Conservation (phyloP, 1,140 invertebrate genomes). For the Ptiloglossa arizonensis region DNA sequence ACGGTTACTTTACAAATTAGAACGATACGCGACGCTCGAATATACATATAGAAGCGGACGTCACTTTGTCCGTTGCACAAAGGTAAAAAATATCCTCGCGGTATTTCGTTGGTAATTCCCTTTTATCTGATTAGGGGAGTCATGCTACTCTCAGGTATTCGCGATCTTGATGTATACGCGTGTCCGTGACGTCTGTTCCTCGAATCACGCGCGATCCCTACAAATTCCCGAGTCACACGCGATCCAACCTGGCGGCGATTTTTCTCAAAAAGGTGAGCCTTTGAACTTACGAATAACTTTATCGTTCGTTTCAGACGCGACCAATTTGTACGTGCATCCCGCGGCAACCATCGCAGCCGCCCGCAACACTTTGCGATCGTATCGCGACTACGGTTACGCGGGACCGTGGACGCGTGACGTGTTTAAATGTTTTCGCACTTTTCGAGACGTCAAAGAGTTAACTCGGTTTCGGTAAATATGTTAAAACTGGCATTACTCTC, state of each 20-base stretch:
- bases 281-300: slow-evolving; percentile 36
- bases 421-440: not conserved
- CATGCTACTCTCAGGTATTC: slow-evolving; percentile 51
- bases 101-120: slow-evolving; percentile 50
- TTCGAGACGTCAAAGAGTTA: not conserved
- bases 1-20: slow-evolving; percentile 66
- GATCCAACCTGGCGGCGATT: slow-evolving; percentile 32
- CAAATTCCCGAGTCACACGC: slow-evolving; percentile 60
- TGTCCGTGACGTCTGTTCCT: slow-evolving; percentile 55
- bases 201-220: slow-evolving; percentile 64
- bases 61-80: slow-evolving; percentile 24
- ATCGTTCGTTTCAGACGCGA: slow-evolving; percentile 4
- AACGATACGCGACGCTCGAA: slow-evolving; percentile 50
- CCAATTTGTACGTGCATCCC: not conserved
- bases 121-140: slow-evolving; percentile 56
- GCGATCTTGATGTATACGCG: slow-evolving; percentile 52
- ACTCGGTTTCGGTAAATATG: not conserved
- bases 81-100: slow-evolving; percentile 50
- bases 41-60: slow-evolving; percentile 12
- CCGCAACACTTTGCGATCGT: not conserved
- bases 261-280: slow-evolving; percentile 25
- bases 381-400: too few species aligned
- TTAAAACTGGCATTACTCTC: not conserved
- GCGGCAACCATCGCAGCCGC: not conserved
- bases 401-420: not conserved